Conservation (phyloP, 2,888 invertebrate genomes). For the Eudemis profundana region DNA sequence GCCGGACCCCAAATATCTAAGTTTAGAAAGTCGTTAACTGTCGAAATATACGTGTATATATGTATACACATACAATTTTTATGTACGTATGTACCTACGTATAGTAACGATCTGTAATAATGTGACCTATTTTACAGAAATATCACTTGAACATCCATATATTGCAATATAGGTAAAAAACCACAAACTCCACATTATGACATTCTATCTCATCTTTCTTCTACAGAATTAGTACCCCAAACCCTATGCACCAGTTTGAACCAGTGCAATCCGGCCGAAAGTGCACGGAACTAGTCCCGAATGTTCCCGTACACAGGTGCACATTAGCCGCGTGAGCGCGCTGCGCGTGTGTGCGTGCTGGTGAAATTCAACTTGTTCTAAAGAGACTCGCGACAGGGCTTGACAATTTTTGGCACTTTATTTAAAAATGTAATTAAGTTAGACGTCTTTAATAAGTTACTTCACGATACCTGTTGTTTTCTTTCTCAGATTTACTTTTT, state of each 20-base stretch:
- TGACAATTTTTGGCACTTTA: constrained; percentile 11
- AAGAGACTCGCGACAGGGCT: constrained; percentile 73
- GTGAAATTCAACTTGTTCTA: constrained; percentile 83
- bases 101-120: too few relatives aligned
- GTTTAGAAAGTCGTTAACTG: constrained; percentile 27
- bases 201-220: too few relatives aligned
- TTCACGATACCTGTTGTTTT: not conserved
- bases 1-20: constrained; percentile 38
- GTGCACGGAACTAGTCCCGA: constrained; percentile 19
- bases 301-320: constrained; percentile 60
- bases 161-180: too few relatives aligned
- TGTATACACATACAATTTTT: constrained; percentile 1
- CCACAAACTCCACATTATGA: too few relatives aligned
- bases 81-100: not conserved
- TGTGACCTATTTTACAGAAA: too few relatives aligned
- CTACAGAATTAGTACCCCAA: too few relatives aligned
- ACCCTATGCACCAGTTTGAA: constrained; percentile 16
- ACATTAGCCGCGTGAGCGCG: constrained; percentile 57
- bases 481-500: too few relatives aligned
- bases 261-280: constrained; percentile 46
- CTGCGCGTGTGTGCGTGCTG: constrained; percentile 48
- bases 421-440: not conserved
- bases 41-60: constrained; percentile 5
- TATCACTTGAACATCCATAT: too few relatives aligned
- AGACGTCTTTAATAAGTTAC: not conserved